Percentiles rank a stretch among this genome's conserved stretches.
Conservation (phyloP, 2,113 vertebrate species). For the Bagarius yarrelli region DNA sequence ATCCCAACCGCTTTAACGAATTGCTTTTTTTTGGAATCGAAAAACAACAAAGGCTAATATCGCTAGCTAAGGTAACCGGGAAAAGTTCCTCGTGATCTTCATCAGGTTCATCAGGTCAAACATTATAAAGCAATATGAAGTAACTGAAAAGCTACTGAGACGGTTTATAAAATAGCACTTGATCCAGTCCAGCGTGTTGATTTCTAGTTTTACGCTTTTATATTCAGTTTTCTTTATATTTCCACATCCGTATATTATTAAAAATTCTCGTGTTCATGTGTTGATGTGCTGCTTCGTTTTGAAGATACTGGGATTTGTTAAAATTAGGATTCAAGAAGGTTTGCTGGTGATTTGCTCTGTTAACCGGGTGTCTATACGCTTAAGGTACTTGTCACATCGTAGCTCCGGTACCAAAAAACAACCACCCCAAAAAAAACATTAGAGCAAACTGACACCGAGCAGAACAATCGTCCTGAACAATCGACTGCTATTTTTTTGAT, state of each 20-base stretch:
- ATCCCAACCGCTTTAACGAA: constrained; percentile 54
- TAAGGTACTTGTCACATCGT: not conserved
- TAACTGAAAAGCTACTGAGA: not conserved
- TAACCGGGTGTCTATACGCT: not conserved
- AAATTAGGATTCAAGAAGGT: not conserved
- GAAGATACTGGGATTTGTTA: not conserved
- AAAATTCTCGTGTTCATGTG: not conserved
- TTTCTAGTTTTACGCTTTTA: no score
- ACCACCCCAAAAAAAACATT: not conserved
- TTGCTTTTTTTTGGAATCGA: constrained; percentile 53
- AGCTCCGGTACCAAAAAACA: not conserved
- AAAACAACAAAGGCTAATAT: constrained; percentile 42
- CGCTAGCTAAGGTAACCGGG: no score
- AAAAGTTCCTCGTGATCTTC: no score
- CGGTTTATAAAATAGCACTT: not conserved
- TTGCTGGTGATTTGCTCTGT: not conserved
- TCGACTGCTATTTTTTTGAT: not conserved
- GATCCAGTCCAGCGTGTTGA: not conserved
- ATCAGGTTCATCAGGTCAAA: no score
- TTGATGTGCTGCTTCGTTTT: not conserved
- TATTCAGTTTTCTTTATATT: no score
- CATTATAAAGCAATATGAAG: not conserved
- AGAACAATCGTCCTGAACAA: not conserved
- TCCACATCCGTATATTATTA: not conserved
- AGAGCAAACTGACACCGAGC: not conserved